phyloP scores from a whole-genome alignment of 2,888 invertebrate species.

The Dolichomitus sp. region DNA sequence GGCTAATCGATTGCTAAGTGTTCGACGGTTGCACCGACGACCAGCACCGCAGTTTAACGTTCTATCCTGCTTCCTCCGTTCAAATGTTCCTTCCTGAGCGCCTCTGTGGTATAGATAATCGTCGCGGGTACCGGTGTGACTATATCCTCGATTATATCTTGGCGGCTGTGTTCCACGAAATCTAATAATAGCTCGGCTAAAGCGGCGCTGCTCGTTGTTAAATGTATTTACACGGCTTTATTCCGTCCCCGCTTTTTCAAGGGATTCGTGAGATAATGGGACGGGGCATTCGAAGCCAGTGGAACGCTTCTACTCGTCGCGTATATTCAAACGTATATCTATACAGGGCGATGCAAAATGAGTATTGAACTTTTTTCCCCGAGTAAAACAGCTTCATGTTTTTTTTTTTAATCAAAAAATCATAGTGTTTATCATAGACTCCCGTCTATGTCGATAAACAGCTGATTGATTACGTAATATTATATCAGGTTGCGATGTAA shows the following conservation, averaged over 20 bases:
- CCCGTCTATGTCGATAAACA: conserved; percentile 4
- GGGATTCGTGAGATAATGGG: conserved; percentile 6
- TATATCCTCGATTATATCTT: conserved; percentile 10
- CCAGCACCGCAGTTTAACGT: conserved; percentile 46
- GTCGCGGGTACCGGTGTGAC: background rate
- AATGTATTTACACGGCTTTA: conserved; percentile 3
- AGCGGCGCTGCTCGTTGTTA: conserved; percentile 1
- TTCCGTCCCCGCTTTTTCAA: conserved; percentile 13
- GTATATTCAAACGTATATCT: background rate
- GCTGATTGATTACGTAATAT: conserved; percentile 24
- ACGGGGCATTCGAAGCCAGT: conserved; percentile 9
- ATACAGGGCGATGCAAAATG: background rate
- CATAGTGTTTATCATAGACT: background rate
- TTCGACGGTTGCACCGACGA: conserved; percentile 51
- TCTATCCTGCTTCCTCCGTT: conserved; percentile 32
- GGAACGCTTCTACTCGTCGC: background rate
- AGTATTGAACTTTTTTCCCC: background rate
- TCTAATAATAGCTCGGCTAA: conserved; percentile 15
- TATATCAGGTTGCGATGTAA: conserved; percentile 52
- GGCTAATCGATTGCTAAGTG: conserved; percentile 60
- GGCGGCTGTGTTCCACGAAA: conserved; percentile 8
- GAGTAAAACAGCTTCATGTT: background rate
- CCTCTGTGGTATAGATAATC: conserved; percentile 3
- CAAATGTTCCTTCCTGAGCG: conserved; percentile 23
- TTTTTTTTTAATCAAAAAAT: background rate